phyloP scores from a whole-genome alignment of 1,140 invertebrate species.

The Ceratitis capitata region DNA sequence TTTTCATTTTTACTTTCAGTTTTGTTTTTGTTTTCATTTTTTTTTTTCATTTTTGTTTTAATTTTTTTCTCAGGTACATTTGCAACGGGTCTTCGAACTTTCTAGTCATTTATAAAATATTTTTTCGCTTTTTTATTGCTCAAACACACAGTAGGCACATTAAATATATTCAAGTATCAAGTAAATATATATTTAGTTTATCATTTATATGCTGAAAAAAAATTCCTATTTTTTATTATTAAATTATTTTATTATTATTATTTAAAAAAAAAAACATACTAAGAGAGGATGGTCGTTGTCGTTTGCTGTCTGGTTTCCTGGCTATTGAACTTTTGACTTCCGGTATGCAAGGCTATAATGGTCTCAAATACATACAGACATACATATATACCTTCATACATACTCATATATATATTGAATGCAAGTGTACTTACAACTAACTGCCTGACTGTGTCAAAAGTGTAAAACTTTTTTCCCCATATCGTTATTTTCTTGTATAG shows the following conservation, averaged over 20 bases:
- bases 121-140: not conserved
- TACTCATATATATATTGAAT: too few relatives aligned
- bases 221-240: too few relatives aligned
- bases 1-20: not conserved
- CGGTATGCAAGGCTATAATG: not conserved
- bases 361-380: not conserved
- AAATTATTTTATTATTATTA: too few relatives aligned
- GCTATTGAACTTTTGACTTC: not conserved
- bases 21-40: not conserved
- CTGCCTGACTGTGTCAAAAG: too few relatives aligned
- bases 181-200: not conserved
- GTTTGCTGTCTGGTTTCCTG: not conserved
- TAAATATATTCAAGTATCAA: not conserved
- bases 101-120: constrained; percentile 8
- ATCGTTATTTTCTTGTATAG: too few relatives aligned
- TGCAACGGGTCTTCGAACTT: not conserved
- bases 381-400: too few relatives aligned
- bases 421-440: too few relatives aligned
- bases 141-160: not conserved
- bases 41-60: not conserved
- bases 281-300: not conserved
- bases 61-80: not conserved
- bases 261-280: not conserved
- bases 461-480: too few relatives aligned
- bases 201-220: not conserved